Conservation (phyloP, 2,113 vertebrate genomes). For the Corynorhinus townsendii region DNA sequence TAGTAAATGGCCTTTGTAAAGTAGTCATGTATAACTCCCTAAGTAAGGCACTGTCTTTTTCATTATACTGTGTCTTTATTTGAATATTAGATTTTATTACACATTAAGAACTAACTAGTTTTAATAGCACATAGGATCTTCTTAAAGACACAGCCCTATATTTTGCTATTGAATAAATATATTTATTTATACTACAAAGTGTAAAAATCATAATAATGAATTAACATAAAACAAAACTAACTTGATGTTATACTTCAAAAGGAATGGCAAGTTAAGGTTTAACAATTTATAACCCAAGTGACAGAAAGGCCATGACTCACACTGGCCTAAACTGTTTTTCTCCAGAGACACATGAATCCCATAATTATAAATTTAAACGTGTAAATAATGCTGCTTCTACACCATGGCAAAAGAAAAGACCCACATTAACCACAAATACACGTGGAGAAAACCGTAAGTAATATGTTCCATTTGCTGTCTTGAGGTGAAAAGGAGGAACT, state of each 20-base stretch:
- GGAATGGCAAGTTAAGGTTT: background rate
- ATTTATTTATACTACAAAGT: background rate
- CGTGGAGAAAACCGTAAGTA: constrained; percentile 18
- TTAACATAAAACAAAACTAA: background rate
- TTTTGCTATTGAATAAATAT: background rate
- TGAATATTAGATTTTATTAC: background rate
- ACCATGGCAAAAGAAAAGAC: background rate
- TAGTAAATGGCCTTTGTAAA: background rate
- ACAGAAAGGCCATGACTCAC: background rate
- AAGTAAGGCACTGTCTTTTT: background rate
- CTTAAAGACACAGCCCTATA: background rate
- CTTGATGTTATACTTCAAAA: background rate
- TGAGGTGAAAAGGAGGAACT: background rate
- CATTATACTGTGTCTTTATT: background rate
- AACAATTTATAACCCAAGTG: background rate
- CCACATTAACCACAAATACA: background rate
- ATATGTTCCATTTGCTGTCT: background rate
- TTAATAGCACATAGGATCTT: background rate
- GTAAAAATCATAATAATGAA: background rate
- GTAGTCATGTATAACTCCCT: background rate
- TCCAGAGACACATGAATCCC: background rate
- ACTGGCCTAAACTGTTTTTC: background rate
- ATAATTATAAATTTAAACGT: background rate
- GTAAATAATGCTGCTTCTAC: background rate
- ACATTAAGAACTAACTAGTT: background rate